Evolutionary conservation across 2,888 invertebrate species (phyloP), one percentile per base, ranked within the genome.

Genomic region (Drosophila macrothrix): DNA sequence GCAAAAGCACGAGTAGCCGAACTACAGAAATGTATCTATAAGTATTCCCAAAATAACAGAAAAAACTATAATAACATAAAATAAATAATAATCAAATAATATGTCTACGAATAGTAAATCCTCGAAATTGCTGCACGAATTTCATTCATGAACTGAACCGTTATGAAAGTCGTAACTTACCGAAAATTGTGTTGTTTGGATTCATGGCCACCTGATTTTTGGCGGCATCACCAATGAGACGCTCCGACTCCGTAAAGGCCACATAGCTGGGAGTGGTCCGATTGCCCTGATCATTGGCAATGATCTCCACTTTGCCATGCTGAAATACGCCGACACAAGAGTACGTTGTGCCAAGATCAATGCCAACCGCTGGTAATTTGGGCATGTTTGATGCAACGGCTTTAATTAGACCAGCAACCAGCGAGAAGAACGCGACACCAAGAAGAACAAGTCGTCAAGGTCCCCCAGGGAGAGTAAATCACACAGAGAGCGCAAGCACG

Each of bases 291-390:
- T 97, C 97, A 89, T 97, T 97, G 84, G 97, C 96, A 84, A 97
- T 96, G 88, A 97, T 96, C 93, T 97, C 97, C 84, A 97, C 96
- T 93, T 96, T 96, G 79, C 97, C 96, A 94, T 97, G 96, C 94
- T 97, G 97, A 95, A 97, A 98, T 79, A 98, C 97, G 81, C 97
- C 98, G 77, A 98, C 98, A 93, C 97, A 98, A 63, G 98, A 98
- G 94, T 98, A 98, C 72, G 98, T 98, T 83, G 98, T 98, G 83
- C 98, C 98, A 94, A 98, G 95, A 95, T 98, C 98, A 94, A 93
- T 92, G 88, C 93, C 92, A 90, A 92, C 87, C 39, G 93, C 92
- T 81, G 92, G 92, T 88, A 90, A 82, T 78, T 91, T 92, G 79
- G 91, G 93, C 97, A 92, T 92, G 37, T 80, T 29, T n/a, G 9